These are phyloP conservation scores for Xestia sexstrigata DNA, from an alignment of 2,888 invertebrate genomes.

Conservation along the genomic window DNA sequence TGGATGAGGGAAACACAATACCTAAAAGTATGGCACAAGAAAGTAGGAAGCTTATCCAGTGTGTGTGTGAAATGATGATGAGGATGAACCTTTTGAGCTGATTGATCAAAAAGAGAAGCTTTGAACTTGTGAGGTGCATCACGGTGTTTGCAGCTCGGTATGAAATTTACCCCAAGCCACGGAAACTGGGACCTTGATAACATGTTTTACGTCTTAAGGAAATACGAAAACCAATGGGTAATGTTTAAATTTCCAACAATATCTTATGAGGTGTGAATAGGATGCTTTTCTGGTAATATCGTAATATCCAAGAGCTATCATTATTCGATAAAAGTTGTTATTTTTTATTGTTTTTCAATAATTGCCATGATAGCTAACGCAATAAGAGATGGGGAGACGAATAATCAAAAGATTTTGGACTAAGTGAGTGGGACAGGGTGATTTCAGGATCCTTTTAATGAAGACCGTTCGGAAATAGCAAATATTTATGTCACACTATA, in stretches of 20 bases:
- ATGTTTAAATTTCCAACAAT: background rate
- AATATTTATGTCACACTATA: background rate
- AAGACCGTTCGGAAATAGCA: background rate
- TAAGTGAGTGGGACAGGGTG: background rate
- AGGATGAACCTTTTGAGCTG: background rate
- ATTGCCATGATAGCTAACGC: background rate
- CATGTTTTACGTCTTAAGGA: background rate
- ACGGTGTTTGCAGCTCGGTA: background rate
- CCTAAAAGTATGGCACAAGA: background rate
- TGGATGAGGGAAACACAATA: background rate
- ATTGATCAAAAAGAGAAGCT: background rate
- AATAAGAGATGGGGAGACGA: background rate
- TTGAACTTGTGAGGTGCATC: background rate
- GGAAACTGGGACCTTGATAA: background rate
- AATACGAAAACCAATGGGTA: background rate
- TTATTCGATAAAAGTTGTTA: background rate
- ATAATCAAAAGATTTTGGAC: background rate
- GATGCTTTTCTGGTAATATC: background rate
- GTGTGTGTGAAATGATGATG: background rate
- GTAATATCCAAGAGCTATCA: background rate
- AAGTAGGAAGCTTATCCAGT: background rate
- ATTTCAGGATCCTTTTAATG: background rate
- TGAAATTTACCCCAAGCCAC: background rate
- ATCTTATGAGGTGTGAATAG: background rate
- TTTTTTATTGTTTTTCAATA: constrained; percentile 9